Conservation (phyloP, 2,888 invertebrate species). For the Stenurella melanura region DNA sequence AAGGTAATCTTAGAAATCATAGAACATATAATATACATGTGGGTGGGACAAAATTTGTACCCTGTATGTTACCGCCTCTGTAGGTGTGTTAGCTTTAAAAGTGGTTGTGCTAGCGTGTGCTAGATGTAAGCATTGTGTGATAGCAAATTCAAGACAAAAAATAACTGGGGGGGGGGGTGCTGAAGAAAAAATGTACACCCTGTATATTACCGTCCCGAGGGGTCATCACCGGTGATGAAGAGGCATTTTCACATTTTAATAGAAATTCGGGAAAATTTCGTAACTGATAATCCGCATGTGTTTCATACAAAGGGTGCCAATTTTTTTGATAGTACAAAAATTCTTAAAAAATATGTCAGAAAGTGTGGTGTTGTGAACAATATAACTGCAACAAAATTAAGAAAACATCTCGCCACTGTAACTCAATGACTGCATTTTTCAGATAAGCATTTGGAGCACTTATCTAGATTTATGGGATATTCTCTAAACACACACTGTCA, state of each 20-base stretch:
- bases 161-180: no score
- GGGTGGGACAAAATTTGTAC: no score
- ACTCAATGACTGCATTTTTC: conserved; percentile 56
- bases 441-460: conserved; percentile 56
- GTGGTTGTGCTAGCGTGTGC: no score
- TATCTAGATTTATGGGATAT: conserved; percentile 58
- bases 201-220: no score
- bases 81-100: no score
- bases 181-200: no score
- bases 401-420: conserved; percentile 58
- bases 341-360: conserved; percentile 54
- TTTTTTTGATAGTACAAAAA: conserved; percentile 39
- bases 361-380: conserved; percentile 50
- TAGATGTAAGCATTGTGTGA: no score
- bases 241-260: conserved; percentile 51
- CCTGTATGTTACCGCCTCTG: no score
- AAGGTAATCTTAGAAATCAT: no score
- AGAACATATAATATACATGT: no score
- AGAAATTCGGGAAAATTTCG: conserved; percentile 46
- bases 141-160: no score
- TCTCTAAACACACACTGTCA: conserved; percentile 50
- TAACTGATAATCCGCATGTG: conserved; percentile 41
- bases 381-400: conserved; percentile 52
- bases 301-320: conserved; percentile 20
- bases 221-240: conserved; percentile 46